These are phyloP conservation scores for Platichthys flesus DNA, from an alignment of 2,113 vertebrate species.

Conservation along the genomic window DNA sequence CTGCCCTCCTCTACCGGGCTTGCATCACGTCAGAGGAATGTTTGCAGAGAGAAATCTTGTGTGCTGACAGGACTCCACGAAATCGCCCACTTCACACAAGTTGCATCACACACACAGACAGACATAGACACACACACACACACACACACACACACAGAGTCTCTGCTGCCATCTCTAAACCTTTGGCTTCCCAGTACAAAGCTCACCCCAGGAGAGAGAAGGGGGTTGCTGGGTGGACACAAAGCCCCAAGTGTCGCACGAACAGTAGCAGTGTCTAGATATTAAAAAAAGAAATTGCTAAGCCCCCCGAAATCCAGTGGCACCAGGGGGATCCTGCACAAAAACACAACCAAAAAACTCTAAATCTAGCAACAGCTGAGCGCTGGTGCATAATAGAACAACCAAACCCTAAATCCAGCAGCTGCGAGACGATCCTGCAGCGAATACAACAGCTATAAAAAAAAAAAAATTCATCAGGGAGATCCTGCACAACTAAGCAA, in stretches of 20 bases:
- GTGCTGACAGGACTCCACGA: slow-evolving; percentile 63
- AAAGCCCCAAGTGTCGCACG: slow-evolving; percentile 58
- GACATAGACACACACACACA: slow-evolving; percentile 14
- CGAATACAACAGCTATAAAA: slow-evolving; percentile 34
- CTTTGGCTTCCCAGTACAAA: slow-evolving; percentile 53
- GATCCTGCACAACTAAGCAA: slow-evolving; percentile 42
- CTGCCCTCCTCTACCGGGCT: slow-evolving; percentile 33
- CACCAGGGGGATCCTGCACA: slow-evolving; percentile 34
- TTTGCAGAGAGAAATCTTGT: slow-evolving; percentile 62
- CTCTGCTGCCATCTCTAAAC: slow-evolving; percentile 42
- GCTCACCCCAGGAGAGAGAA: slow-evolving; percentile 35
- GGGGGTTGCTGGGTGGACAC: slow-evolving; percentile 36
- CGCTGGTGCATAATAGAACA: slow-evolving; percentile 28
- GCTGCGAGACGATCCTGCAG: slow-evolving; percentile 27
- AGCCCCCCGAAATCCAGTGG: slow-evolving; percentile 41
- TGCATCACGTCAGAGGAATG: slow-evolving; percentile 67
- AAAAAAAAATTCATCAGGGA: slow-evolving; percentile 45
- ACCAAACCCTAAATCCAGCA: slow-evolving; percentile 46
- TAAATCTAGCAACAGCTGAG: slow-evolving; percentile 54
- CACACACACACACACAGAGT: slow-evolving; percentile 21
- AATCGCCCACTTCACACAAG: slow-evolving; percentile 38
- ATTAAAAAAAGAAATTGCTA: slow-evolving; percentile 49
- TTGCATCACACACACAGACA: slow-evolving; percentile 16
- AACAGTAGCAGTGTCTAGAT: slow-evolving; percentile 61
- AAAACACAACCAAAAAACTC: slow-evolving; percentile 43